Conservation (phyloP, 2,888 invertebrate genomes). For the Drosophila tripunctata region DNA sequence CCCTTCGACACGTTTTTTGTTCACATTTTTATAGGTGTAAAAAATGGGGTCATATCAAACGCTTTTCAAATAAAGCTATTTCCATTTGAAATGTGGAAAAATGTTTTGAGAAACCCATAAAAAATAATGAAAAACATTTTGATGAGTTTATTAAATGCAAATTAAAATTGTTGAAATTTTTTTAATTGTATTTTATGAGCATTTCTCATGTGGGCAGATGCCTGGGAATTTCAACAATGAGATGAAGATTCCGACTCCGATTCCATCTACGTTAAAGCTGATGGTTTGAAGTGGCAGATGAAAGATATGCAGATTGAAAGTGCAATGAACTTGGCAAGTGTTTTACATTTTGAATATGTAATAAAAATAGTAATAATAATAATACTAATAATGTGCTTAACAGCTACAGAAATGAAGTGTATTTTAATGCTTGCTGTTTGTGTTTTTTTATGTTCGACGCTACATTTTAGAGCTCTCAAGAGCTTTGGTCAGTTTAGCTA, state of each 20-base stretch:
- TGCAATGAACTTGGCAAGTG: slow-evolving; percentile 30
- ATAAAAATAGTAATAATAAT: slow-evolving; percentile 34
- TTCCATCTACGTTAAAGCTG: background rate
- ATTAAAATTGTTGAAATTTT: slow-evolving; percentile 72
- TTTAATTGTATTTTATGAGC: slow-evolving; percentile 70
- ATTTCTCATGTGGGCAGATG: slow-evolving; percentile 50
- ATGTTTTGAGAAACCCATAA: slow-evolving; percentile 43
- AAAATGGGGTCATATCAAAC: slow-evolving; percentile 72
- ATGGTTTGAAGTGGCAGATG: slow-evolving; percentile 38
- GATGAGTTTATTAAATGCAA: slow-evolving; percentile 77
- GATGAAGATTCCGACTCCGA: background rate
- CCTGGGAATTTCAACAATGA: slow-evolving; percentile 1
- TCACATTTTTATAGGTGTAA: slow-evolving; percentile 72
- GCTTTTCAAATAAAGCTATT: slow-evolving; percentile 62
- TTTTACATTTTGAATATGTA: background rate
- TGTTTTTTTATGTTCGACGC: background rate
- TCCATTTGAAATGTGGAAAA: slow-evolving; percentile 38
- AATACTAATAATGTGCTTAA: slow-evolving; percentile 14
- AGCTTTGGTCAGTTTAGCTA: slow-evolving; percentile 26
- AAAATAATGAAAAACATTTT: slow-evolving; percentile 32
- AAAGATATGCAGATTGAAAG: slow-evolving; percentile 29
- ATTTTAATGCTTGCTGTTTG: background rate
- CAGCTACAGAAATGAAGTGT: background rate
- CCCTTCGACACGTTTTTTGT: slow-evolving; percentile 41
- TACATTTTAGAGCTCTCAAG: background rate